Percentiles rank a stretch among this genome's conserved stretches.
Conservation (phyloP, 2,797 vertebrate genomes). For the Sitta carolinensis region DNA sequence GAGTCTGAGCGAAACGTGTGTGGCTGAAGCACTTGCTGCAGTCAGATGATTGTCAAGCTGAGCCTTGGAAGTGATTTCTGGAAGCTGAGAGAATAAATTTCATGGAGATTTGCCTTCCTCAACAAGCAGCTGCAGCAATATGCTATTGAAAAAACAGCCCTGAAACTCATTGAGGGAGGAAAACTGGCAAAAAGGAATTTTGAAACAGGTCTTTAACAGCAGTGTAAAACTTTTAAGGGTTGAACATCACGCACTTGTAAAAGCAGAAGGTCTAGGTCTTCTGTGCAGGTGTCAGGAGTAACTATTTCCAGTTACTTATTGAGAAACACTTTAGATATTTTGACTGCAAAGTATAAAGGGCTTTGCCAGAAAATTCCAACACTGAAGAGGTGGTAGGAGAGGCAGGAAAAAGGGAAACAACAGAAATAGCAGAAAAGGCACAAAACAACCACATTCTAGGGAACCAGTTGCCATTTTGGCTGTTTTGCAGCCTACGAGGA, state of each 20-base stretch:
- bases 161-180: slow-evolving; percentile 29
- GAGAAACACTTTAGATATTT: slow-evolving; percentile 51
- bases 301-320: slow-evolving; percentile 64
- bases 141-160: slow-evolving; percentile 14
- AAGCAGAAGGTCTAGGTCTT: slow-evolving; percentile 53
- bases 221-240: slow-evolving; percentile 49
- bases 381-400: slow-evolving; percentile 1
- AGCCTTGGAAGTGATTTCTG: slow-evolving; percentile 51
- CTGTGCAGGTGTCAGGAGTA: slow-evolving; percentile 59
- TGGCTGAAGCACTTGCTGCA: slow-evolving; percentile 36
- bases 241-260: slow-evolving; percentile 54
- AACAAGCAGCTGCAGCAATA: background rate
- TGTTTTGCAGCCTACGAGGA: background rate
- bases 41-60: background rate
- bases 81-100: slow-evolving; percentile 32
- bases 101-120: slow-evolving; percentile 43
- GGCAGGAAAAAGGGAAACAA: background rate
- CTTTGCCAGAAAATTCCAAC: slow-evolving; percentile 23
- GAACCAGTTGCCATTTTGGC: background rate
- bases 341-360: slow-evolving; percentile 26
- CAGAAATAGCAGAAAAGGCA: background rate
- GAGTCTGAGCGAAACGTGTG: background rate
- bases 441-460: background rate
- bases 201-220: slow-evolving; percentile 55
- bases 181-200: slow-evolving; percentile 46